These are phyloP conservation scores for Yponomeuta cagnagella DNA, from an alignment of 2,888 invertebrate genomes.

Conservation along the genomic window DNA sequence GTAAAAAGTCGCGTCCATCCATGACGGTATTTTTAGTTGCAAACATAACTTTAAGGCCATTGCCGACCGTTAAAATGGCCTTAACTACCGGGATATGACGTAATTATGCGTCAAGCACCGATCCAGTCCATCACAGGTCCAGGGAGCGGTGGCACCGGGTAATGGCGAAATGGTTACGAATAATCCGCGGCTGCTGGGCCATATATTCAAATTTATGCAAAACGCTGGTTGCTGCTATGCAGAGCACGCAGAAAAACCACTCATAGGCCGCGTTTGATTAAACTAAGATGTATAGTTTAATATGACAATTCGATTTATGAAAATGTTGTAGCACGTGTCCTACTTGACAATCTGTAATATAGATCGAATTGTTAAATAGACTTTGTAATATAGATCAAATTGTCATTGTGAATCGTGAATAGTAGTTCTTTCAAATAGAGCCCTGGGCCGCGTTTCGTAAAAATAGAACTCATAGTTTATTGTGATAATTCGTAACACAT, in stretches of 20 bases:
- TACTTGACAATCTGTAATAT: too few relatives aligned
- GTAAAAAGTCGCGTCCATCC: neutral
- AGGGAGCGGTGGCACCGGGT: neutral
- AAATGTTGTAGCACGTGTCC: too few relatives aligned
- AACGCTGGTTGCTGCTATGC: conserved; percentile 25
- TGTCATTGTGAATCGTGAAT: too few relatives aligned
- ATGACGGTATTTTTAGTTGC: neutral
- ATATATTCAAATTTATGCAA: conserved; percentile 44
- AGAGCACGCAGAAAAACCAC: neutral
- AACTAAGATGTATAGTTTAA: neutral
- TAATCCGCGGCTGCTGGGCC: conserved; percentile 20
- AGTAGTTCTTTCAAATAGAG: too few relatives aligned
- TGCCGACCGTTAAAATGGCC: neutral
- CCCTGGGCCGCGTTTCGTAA: too few relatives aligned
- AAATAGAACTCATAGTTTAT: too few relatives aligned
- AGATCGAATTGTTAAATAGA: too few relatives aligned
- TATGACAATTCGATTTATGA: too few relatives aligned
- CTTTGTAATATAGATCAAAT: too few relatives aligned
- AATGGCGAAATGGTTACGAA: neutral
- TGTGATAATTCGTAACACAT: too few relatives aligned
- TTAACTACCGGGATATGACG: neutral
- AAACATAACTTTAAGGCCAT: neutral
- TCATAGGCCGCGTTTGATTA: neutral
- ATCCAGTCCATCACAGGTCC: neutral
- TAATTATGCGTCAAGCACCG: neutral